These are phyloP conservation scores for Timema cristinae DNA, from an alignment of 2,888 invertebrate species.

Conservation along the genomic window DNA sequence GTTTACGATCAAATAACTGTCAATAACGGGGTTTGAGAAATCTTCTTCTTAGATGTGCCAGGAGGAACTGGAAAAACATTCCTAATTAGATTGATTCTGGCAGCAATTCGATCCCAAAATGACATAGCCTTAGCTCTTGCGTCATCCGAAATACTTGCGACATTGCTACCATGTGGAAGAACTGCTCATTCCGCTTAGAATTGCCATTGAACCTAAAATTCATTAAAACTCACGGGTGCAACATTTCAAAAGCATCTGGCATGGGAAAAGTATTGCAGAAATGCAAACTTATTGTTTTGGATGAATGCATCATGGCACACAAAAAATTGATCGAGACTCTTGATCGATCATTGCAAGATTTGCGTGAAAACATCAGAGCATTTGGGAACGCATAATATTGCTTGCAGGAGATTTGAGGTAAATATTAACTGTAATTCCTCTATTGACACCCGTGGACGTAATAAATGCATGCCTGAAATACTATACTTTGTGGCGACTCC, in stretches of 20 bases:
- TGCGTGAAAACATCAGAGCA: constrained; percentile 16
- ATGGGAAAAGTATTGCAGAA: no score
- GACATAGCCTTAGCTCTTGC: no score
- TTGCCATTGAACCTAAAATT: constrained; percentile 16
- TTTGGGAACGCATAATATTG: constrained; percentile 17
- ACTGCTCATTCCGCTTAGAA: constrained; percentile 16
- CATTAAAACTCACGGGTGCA: constrained; percentile 26
- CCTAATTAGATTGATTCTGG: constrained; percentile 18
- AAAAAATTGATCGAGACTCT: constrained; percentile 19
- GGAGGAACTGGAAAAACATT: constrained; percentile 18
- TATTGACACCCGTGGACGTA: constrained; percentile 17
- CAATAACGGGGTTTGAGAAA: constrained; percentile 18
- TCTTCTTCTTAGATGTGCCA: constrained; percentile 20
- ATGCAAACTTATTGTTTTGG: no score
- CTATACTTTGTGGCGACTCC: no score
- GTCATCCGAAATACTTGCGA: constrained; percentile 19
- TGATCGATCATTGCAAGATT: constrained; percentile 10
- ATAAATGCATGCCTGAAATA: no score
- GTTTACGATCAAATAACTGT: constrained; percentile 26
- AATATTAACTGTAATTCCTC: no score
- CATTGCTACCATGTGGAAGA: constrained; percentile 12
- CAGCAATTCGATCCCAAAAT: no score
- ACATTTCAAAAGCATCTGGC: constrained; percentile 6
- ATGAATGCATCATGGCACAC: not conserved
- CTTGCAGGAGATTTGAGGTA: no score